Evolutionary conservation across 2,888 invertebrate genomes (phyloP).

Genomic region (Sinelater perroti): DNA sequence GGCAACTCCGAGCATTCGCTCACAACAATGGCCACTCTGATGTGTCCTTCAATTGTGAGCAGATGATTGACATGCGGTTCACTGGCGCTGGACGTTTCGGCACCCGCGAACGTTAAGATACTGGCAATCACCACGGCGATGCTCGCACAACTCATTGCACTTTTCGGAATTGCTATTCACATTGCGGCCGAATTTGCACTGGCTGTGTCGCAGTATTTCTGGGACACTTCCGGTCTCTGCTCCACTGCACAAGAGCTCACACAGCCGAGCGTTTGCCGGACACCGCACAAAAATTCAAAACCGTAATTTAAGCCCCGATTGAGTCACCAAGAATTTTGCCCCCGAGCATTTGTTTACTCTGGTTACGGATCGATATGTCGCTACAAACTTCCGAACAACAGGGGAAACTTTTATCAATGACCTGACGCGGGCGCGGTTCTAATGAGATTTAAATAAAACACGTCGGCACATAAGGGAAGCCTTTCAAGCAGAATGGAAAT

Average conservation of each 20-base stretch:
- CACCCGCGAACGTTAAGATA: background rate
- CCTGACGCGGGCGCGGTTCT: constrained; percentile 3
- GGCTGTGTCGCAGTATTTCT: constrained; percentile 32
- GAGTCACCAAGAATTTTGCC: constrained; percentile 28
- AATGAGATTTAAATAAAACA: constrained; percentile 30
- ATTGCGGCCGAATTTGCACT: too few species aligned
- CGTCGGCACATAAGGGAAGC: too few species aligned
- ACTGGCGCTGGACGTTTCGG: constrained; percentile 8
- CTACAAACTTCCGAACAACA: constrained; percentile 28
- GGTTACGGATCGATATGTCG: constrained; percentile 35
- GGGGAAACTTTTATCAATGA: constrained; percentile 16
- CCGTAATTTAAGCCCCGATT: constrained; percentile 11
- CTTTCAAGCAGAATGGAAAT: too few species aligned
- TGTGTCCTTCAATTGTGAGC: constrained; percentile 47
- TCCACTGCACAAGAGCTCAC: constrained; percentile 33
- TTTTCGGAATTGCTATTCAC: too few species aligned
- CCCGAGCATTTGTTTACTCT: constrained; percentile 29
- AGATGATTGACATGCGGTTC: constrained; percentile 33
- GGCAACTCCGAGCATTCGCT: constrained; percentile 46
- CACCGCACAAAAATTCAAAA: too few species aligned
- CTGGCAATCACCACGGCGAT: background rate
- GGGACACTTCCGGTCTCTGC: constrained; percentile 37
- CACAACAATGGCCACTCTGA: constrained; percentile 52
- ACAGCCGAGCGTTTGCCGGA: constrained; percentile 24
- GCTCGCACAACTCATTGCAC: constrained; percentile 10